A percentile compares a stretch with the other conserved stretches of the same genome.
phyloP scores from a whole-genome alignment of 2,888 invertebrate species.

The Meandrusa payeni region DNA sequence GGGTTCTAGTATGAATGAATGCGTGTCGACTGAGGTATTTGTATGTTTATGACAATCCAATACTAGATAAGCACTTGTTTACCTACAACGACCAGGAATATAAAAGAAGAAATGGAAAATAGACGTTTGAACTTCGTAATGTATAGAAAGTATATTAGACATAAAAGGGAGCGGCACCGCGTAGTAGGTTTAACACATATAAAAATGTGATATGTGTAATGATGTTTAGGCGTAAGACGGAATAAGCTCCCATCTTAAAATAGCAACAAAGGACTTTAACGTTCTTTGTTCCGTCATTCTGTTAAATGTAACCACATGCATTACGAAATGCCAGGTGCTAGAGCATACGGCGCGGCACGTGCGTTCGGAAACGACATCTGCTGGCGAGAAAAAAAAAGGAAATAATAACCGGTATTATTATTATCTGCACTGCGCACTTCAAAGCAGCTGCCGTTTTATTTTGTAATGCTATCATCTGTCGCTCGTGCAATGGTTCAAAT shows the following conservation, averaged over 20 bases:
- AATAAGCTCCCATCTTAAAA: slow-evolving; percentile 21
- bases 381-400: slow-evolving; percentile 47
- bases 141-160: no score
- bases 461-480: slow-evolving; percentile 33
- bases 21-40: no score
- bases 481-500: slow-evolving; percentile 25
- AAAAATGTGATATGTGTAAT: no score
- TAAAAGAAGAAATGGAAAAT: no score
- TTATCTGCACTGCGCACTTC: slow-evolving; percentile 57
- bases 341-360: slow-evolving; percentile 61
- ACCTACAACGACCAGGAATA: no score
- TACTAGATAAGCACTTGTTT: no score
- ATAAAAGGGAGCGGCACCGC: no score
- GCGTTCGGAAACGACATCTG: slow-evolving; percentile 59
- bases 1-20: no score
- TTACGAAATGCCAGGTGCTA: slow-evolving; percentile 62
- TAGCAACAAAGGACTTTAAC: slow-evolving; percentile 26
- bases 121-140: no score
- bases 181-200: no score
- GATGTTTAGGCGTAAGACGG: no score
- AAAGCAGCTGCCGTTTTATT: slow-evolving; percentile 57
- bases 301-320: slow-evolving; percentile 46
- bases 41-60: no score
- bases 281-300: slow-evolving; percentile 36
- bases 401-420: slow-evolving; percentile 44